A percentile compares a stretch with the other conserved stretches of the same genome.
Evolutionary conservation across 2,113 vertebrate species (phyloP).

Genomic region (Neolamprologus kungweensis): DNA sequence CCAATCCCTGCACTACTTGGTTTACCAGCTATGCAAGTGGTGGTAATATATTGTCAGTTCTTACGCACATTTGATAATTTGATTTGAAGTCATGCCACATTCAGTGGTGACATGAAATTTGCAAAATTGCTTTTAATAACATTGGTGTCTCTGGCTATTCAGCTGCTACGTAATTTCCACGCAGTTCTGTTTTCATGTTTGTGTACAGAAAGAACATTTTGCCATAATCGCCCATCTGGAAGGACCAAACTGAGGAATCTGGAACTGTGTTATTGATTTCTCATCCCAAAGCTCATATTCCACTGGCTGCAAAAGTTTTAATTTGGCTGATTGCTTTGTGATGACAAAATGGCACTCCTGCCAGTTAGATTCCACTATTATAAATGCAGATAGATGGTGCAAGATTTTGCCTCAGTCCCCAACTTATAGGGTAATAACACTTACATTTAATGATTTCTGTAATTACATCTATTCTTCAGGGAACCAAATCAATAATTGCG

Average conservation of each 20-base stretch:
- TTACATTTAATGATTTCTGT: not conserved
- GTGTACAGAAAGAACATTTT: not conserved
- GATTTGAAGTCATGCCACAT: not conserved
- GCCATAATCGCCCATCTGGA: not conserved
- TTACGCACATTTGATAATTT: not conserved
- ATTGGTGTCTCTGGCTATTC: not conserved
- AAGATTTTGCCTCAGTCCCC: not conserved
- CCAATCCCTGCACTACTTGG: not conserved
- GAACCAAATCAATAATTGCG: constrained; percentile 1
- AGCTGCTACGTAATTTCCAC: not conserved
- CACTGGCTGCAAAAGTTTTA: not conserved
- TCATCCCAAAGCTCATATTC: not conserved
- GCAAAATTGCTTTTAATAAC: not conserved
- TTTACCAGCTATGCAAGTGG: not conserved
- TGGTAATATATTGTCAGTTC: not conserved
- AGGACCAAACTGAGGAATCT: not conserved
- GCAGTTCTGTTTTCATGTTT: not conserved
- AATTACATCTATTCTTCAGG: not conserved
- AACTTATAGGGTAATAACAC: not conserved
- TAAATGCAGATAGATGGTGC: not conserved
- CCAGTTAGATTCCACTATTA: not conserved
- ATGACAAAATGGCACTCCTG: not conserved
- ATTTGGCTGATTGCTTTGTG: not conserved
- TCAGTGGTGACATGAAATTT: not conserved
- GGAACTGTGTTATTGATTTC: not conserved